Base-by-base conservation (phyloP, 92 coral and sea anemone genomes). In the Parazoanthus atlanticus region DNA sequence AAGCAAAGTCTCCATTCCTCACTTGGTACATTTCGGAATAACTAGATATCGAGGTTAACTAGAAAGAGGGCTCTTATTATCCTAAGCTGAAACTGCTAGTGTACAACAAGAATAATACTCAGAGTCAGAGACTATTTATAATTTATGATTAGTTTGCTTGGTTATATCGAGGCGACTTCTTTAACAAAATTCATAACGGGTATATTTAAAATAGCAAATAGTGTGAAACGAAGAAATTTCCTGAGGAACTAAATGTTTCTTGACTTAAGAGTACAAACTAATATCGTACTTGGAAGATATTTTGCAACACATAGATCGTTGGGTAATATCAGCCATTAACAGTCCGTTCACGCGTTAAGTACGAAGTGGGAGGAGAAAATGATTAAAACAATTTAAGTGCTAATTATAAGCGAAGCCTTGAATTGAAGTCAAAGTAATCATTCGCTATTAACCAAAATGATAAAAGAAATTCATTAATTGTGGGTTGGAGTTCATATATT, bases 381-480 rank as follows among this genome's bases (percentile, higher is more conserved):
- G 12, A 15, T 41, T 41, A 76, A 41, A 43, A 76, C 16, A 23
- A 16, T 9, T 76, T 21, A 76, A 38, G n/a, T 46, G 41, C 83
- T 49, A 79, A 79, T n/a, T 79, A 54, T 46, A 78, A 32, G 31
- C 34, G 34, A 7, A 29, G 76, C 77, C 0, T 73, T 29, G 23
- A 15, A 43, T 73, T 29, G 10, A 30, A 43, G 21, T 29, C 58
- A 46, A 40, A 43, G 23, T 16, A 31, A 19, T 33, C 46, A 74
- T 74, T 74, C 21, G 46, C 33, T 74, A 74, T 74, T 75, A 33
- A 75, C 79, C 79, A 34, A 36, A 41, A 75, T 5, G 52, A 78
- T 78, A 10, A 78, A 46, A 43, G 66, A 78, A 11, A 78, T 31
- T 28, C 23, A 10, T 10, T 78, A 41, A 78, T 15, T 47, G 8